Evolutionary conservation across 2,797 vertebrate species (phyloP).

Genomic region (Capromys pilorides): DNA sequence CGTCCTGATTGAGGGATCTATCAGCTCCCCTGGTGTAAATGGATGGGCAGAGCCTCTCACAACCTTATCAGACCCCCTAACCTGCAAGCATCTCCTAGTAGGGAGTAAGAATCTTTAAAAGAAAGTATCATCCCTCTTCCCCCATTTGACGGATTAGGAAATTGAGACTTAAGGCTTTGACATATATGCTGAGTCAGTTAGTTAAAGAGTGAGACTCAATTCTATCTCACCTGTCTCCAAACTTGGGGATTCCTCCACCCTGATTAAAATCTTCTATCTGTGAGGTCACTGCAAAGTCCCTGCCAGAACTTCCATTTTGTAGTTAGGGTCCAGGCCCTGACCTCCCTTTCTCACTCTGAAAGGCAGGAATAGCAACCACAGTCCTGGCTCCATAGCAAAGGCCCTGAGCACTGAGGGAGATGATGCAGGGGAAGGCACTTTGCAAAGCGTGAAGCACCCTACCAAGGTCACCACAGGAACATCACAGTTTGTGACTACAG

Average conservation of each 20-base stretch:
- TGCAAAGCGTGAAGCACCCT: conserved; percentile 5
- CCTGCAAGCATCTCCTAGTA: background rate
- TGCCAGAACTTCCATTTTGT: background rate
- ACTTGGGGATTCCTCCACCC: background rate
- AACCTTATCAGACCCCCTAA: background rate
- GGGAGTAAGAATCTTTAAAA: background rate
- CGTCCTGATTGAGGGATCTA: background rate
- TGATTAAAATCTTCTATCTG: background rate
- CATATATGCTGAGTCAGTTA: background rate
- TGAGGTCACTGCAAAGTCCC: background rate
- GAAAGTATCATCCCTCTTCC: background rate
- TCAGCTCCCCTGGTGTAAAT: background rate
- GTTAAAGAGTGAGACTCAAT: background rate
- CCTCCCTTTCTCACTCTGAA: conserved; percentile 21
- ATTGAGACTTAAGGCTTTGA: background rate
- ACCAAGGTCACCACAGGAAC: background rate
- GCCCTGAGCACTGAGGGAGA: conserved; percentile 11
- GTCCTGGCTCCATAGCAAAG: conserved; percentile 1
- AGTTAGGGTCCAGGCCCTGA: background rate
- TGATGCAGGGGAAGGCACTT: conserved; percentile 35
- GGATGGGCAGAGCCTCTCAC: background rate
- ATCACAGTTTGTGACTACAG: background rate
- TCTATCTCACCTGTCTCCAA: background rate
- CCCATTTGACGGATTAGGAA: background rate
- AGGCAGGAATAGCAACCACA: background rate